These are phyloP conservation scores for Rhogogaster chlorosoma DNA, from an alignment of 2,888 invertebrate species.

Conservation along the genomic window DNA sequence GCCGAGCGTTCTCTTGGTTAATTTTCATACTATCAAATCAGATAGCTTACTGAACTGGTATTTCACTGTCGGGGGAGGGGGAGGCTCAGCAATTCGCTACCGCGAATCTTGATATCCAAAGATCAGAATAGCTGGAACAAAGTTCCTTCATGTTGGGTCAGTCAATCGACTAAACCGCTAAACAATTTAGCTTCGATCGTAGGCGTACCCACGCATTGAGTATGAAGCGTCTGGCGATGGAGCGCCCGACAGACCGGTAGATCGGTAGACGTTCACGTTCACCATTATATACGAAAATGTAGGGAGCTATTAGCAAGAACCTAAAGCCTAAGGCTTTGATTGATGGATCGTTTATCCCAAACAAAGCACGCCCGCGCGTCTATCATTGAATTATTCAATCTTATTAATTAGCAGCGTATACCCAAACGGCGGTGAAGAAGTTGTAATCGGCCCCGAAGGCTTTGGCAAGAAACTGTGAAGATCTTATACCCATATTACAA, in stretches of 20 bases:
- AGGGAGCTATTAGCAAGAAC: conserved; percentile 41
- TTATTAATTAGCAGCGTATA: conserved; percentile 25
- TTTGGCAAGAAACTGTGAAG: neutral
- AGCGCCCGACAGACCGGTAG: neutral
- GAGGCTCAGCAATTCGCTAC: too few relatives aligned
- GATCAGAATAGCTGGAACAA: neutral
- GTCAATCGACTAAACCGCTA: conserved; percentile 19
- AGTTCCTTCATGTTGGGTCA: conserved; percentile 20
- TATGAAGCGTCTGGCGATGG: conserved; percentile 15
- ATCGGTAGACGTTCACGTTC: neutral
- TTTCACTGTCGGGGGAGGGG: too few relatives aligned
- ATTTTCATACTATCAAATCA: too few relatives aligned
- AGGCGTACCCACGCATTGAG: conserved; percentile 40
- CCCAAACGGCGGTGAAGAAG: neutral
- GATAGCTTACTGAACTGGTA: too few relatives aligned
- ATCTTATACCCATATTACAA: neutral
- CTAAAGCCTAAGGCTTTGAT: conserved; percentile 25
- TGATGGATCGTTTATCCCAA: conserved; percentile 49
- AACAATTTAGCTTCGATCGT: conserved; percentile 24
- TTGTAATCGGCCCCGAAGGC: neutral
- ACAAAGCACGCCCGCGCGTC: conserved; percentile 45
- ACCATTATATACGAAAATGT: conserved; percentile 16
- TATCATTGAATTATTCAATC: conserved; percentile 44
- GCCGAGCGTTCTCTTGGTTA: too few relatives aligned
- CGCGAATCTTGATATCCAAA: too few relatives aligned